Base-by-base conservation (phyloP, 2,113 vertebrate species). In the Scartelaos histophorus region DNA sequence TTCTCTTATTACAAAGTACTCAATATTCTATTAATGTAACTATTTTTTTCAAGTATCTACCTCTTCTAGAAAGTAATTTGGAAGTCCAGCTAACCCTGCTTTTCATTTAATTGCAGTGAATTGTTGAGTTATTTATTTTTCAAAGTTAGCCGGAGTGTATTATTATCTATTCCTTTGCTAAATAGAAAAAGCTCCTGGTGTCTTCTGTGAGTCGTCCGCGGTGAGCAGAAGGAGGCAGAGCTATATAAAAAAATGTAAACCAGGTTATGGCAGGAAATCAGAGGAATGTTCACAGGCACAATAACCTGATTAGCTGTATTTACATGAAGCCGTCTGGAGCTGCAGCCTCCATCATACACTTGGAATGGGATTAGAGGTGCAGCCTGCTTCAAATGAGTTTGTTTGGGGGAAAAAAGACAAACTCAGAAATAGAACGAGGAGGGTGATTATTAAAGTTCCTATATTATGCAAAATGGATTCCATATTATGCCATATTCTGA, bases 321-420 rank as follows among this genome's bases (percentile, higher is more conserved):
- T 82, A 67, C 74, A 65, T 81, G 78, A 54, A 69, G 57, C 53
- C 13, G 60, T 70, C 70, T 12, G 58, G 73, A 71, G 16, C 56
- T 84, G 75, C 47, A 11, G n/a, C 53, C 64, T 77, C 54, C n/a
- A 61, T 57, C 49, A 62, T 51, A 22, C 25, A 56, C 76, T 70
- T 78, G 49, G 80, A 76, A 72, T 70, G 34, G 73, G 76, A 85
- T 88, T 86, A 84, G 3, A 79, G 73, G 19, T 22, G 43, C 68
- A 19, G 43, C 66, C 75, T 81, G 75, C 66, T 76, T 76, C 70
- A 58, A 22, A 58, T 54, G 49, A 19, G 17, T 53, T 19, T 53
- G 49, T 53, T n/a, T 53, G 51, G 38, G 35, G n/a, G 29, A 51
- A 11, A 51, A 19, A 19, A 17, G 16, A 51, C 16, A 7, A 7